Evolutionary conservation across 2,797 vertebrate genomes (phyloP).

Genomic region (Eulemur albifrons): DNA sequence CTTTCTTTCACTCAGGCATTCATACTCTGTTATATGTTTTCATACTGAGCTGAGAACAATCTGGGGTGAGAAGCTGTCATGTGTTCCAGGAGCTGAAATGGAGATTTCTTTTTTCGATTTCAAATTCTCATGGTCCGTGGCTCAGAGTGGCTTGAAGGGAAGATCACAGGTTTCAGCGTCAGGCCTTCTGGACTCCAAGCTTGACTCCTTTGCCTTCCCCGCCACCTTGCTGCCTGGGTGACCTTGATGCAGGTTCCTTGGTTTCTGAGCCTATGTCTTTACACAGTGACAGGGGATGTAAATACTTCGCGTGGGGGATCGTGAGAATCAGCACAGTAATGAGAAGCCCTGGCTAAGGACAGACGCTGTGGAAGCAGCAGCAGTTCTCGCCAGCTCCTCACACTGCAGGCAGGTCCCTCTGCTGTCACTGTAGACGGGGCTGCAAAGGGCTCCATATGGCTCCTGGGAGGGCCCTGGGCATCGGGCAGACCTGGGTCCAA

Average conservation of each 20-base stretch:
- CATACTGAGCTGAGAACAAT: conserved; percentile 77
- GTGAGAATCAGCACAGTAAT: background rate
- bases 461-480: background rate
- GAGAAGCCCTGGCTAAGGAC: background rate
- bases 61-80: conserved; percentile 73
- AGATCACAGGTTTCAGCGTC: background rate
- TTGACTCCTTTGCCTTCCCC: background rate
- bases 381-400: background rate
- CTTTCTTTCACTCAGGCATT: conserved; percentile 79
- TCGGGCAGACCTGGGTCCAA: background rate
- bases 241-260: background rate
- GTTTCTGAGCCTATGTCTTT: background rate
- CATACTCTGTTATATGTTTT: conserved; percentile 72
- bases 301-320: background rate
- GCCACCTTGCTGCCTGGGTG: background rate
- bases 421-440: background rate
- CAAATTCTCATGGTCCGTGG: background rate
- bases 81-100: conserved; percentile 59
- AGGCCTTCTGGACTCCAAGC: background rate
- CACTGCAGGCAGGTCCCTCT: background rate
- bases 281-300: background rate
- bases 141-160: background rate
- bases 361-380: background rate
- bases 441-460: background rate
- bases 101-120: conserved; percentile 53